A percentile compares a stretch with the other conserved stretches of the same genome.
These are phyloP conservation scores for Ethmia dodecea DNA, from an alignment of 2,888 invertebrate genomes.

Conservation along the genomic window DNA sequence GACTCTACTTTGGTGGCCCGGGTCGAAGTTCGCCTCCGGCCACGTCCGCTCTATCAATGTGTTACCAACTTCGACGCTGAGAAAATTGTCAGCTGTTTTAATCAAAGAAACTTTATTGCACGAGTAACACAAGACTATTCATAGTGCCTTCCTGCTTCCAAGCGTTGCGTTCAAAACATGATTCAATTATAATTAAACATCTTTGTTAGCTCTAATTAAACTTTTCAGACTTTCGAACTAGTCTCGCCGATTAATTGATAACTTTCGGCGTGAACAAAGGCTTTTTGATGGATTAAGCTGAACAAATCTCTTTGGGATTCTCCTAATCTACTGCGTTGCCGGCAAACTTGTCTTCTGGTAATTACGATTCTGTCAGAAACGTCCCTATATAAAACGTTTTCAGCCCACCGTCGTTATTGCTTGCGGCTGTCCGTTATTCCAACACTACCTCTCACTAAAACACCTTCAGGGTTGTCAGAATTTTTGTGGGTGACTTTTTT, in stretches of 20 bases:
- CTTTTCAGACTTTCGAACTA: background rate
- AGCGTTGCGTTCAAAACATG: too few species aligned
- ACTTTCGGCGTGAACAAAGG: constrained; percentile 4
- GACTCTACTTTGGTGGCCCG: too few species aligned
- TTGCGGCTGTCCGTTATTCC: too few species aligned
- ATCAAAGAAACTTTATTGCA: constrained; percentile 12
- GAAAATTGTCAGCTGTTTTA: constrained; percentile 25
- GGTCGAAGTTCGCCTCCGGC: too few species aligned
- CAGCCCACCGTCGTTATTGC: too few species aligned
- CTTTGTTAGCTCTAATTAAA: too few species aligned
- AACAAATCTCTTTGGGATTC: background rate
- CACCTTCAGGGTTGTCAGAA: too few species aligned
- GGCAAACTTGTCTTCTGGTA: background rate
- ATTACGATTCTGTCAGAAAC: background rate
- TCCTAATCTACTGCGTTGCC: constrained; percentile 1
- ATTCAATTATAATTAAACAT: too few species aligned
- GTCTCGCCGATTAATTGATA: constrained; percentile 4
- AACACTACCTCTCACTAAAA: too few species aligned
- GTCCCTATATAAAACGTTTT: background rate
- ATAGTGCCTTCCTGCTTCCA: too few species aligned
- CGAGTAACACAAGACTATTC: too few species aligned
- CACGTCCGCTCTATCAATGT: constrained; percentile 2
- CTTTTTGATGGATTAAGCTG: background rate
- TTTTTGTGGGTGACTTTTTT: too few species aligned
- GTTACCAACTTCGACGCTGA: constrained; percentile 14